Percentiles rank a stretch among this genome's conserved stretches.
Conservation (phyloP, 1,140 invertebrate species). For the Papilio xuthus region DNA sequence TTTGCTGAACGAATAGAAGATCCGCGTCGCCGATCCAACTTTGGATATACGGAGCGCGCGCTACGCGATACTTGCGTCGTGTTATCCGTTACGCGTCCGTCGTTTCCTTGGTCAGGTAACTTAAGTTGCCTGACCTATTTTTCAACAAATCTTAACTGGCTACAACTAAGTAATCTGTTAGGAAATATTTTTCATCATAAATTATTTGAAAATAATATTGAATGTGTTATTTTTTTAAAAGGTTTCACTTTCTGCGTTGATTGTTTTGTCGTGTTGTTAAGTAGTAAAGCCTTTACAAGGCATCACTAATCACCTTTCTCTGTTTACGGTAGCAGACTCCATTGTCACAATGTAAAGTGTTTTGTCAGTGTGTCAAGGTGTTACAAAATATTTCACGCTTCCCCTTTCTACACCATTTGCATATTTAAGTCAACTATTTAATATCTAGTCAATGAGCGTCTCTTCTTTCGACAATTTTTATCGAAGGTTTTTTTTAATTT, state of each 20-base stretch:
- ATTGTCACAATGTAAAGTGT: conserved; percentile 32
- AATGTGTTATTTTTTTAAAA: neutral
- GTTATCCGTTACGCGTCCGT: too few species aligned
- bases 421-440: neutral
- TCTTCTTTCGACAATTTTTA: neutral
- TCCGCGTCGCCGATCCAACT: too few species aligned
- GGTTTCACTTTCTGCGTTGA: conserved; percentile 24
- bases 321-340: conserved; percentile 27
- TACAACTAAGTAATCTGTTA: too few species aligned
- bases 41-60: too few species aligned
- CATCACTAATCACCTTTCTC: conserved; percentile 35
- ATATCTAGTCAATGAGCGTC: neutral
- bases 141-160: too few species aligned
- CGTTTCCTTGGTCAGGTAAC: too few species aligned
- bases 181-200: neutral
- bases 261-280: conserved; percentile 8
- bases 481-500: neutral
- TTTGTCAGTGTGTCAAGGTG: conserved; percentile 28
- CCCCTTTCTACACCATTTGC: conserved; percentile 16
- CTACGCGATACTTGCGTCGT: too few species aligned
- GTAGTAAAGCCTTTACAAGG: conserved; percentile 1
- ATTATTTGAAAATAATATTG: neutral
- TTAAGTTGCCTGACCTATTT: too few species aligned
- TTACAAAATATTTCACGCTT: conserved; percentile 29
- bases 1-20: too few species aligned